phyloP scores from a whole-genome alignment of 1,140 invertebrate genomes.

The Xylocopa sonorina region DNA sequence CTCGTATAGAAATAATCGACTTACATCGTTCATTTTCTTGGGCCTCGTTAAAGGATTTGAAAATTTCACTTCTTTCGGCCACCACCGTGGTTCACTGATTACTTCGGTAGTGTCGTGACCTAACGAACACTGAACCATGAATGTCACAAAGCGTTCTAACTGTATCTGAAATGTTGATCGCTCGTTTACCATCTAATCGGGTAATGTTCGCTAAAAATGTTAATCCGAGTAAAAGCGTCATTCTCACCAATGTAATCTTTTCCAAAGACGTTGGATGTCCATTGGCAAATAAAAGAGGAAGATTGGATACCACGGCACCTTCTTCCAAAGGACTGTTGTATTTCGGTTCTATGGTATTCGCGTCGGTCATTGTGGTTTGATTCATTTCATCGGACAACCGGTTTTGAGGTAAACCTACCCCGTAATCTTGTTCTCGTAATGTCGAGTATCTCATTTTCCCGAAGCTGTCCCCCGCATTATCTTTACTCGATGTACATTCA shows the following conservation, averaged over 20 bases:
- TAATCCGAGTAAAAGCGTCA: background rate
- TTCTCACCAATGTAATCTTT: slow-evolving; percentile 82
- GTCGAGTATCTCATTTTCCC: slow-evolving; percentile 78
- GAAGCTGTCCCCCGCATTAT: slow-evolving; percentile 62
- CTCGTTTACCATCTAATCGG: background rate
- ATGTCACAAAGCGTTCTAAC: slow-evolving; percentile 87
- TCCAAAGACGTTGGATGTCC: slow-evolving; percentile 87
- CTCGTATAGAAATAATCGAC: slow-evolving; percentile 19
- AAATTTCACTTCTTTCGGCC: slow-evolving; percentile 86
- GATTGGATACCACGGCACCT: slow-evolving; percentile 84
- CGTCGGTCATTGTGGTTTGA: slow-evolving; percentile 72
- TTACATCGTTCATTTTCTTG: slow-evolving; percentile 80
- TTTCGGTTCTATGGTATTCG: slow-evolving; percentile 67
- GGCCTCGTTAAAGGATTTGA: slow-evolving; percentile 85
- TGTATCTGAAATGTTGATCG: slow-evolving; percentile 78
- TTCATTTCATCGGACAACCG: slow-evolving; percentile 67
- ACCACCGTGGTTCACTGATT: slow-evolving; percentile 86
- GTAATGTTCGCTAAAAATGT: background rate
- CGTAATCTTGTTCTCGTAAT: slow-evolving; percentile 75
- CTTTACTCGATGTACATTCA: background rate
- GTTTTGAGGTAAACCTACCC: slow-evolving; percentile 72
- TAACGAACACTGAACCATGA: slow-evolving; percentile 89
- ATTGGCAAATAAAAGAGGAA: slow-evolving; percentile 87
- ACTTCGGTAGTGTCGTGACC: slow-evolving; percentile 84
- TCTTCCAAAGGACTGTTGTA: slow-evolving; percentile 70